These are phyloP conservation scores for Littorina saxatilis DNA, from an alignment of 1,140 invertebrate species.

Conservation along the genomic window DNA sequence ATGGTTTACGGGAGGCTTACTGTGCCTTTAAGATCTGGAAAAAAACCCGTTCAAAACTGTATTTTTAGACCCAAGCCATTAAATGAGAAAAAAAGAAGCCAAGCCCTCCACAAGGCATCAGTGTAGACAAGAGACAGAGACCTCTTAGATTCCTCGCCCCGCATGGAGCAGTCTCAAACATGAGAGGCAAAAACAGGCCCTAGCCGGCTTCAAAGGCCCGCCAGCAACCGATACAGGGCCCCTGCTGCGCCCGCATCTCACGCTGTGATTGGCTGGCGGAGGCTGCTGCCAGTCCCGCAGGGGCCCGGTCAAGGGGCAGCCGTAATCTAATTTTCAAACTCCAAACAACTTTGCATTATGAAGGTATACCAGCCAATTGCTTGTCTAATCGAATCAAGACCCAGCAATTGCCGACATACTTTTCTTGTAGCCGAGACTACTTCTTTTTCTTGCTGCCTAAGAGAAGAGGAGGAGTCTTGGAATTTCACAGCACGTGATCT, in stretches of 20 bases:
- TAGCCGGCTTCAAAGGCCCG: slow-evolving; percentile 20
- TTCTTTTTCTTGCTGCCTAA: too few species aligned
- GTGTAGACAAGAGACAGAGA: too few species aligned
- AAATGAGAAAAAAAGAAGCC: too few species aligned
- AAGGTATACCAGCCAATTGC: slow-evolving; percentile 30
- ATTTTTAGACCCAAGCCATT: too few species aligned
- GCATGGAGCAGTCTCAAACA: background rate
- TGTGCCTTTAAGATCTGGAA: too few species aligned
- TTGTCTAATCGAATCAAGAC: slow-evolving; percentile 26
- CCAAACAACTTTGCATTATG: slow-evolving; percentile 26
- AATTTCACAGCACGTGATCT: too few species aligned
- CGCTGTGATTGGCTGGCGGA: slow-evolving; percentile 29
- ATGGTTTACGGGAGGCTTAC: too few species aligned
- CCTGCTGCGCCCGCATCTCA: slow-evolving; percentile 16
- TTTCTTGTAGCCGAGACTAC: background rate
- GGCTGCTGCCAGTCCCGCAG: slow-evolving; percentile 22
- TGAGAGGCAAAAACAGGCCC: slow-evolving; percentile 30
- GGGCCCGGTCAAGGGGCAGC: slow-evolving; percentile 26
- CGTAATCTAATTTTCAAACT: slow-evolving; percentile 30
- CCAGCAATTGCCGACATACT: background rate
- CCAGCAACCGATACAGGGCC: slow-evolving; percentile 36
- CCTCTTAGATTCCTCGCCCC: slow-evolving; percentile 15
- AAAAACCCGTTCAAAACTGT: too few species aligned
- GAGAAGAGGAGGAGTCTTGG: too few species aligned
- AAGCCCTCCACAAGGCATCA: too few species aligned